Base-by-base conservation (phyloP, 2,113 vertebrate genomes). In the Ursus arctos region DNA sequence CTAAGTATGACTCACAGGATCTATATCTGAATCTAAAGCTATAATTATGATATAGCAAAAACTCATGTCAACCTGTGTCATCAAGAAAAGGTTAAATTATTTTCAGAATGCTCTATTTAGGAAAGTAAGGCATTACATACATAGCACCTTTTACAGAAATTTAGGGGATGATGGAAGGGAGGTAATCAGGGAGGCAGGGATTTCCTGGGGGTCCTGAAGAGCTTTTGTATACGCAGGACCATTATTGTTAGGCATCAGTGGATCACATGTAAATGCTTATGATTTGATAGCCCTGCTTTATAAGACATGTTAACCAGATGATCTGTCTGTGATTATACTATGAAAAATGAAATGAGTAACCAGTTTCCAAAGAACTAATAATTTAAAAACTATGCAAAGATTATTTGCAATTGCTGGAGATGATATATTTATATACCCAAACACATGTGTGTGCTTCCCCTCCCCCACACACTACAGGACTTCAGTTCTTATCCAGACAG, bases 61-160 rank as follows among this genome's bases (percentile, higher is more conserved):
- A 67, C 18, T 80, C 28, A 36, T 31, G 51, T 61, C 18, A 72
- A 89, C 11, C 72, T 95, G 57, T 36, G 24, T 89, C 71, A 93
- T 90, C 55, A 93, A 93, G 67, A 49, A 93, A 65, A 71, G 63
- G 31, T 61, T 85, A 71, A 51, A 51, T 81, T 92, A 79, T 65
- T 89, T 84, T 63, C 53, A 72, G 24, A 61, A 79, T 55, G 26
- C 7, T 92, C 69, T 77, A 3, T 43, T 40, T 72, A 79, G 59
- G 36, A 72, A 84, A 61, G 43, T 79, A 51, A 86, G 81, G 55
- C 24, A 82, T 4, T 14, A 74, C 13, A 65, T 24, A 88, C 43
- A 16, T 4, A 76, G 49, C 22, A 82, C 40, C 85, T 63, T 65
- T 59, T 57, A 84, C 7, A 91, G 36, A 93, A 67, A 91, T 36